Base-by-base conservation (phyloP, 2,797 vertebrate species). In the Pampus argenteus region DNA sequence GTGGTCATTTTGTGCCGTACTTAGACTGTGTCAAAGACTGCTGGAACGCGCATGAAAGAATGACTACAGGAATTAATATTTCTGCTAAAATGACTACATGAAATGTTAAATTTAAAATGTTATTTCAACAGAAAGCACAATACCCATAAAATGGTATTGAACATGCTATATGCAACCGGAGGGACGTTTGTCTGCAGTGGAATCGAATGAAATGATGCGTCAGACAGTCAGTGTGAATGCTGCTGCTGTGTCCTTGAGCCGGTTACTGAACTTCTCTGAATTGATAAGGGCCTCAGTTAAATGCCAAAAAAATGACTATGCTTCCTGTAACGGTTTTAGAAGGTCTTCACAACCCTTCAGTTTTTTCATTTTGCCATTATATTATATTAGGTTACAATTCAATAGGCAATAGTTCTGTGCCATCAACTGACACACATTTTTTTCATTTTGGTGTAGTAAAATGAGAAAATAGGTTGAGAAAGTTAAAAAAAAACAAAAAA, bases 191-290 rank as follows among this genome's bases (percentile, higher is more conserved):
- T 26, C 13, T 22, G 0, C 50, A 9, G 2, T 25, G n/a, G 15
- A 26, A 5, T 42, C n/a, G n/a, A n/a, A n/a, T n/a, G n/a, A n/a
- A n/a, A n/a, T n/a, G n/a, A n/a, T n/a, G n/a, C n/a, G n/a, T n/a
- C n/a, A n/a, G n/a, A n/a, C 36, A 29, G 26, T 63, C 66, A 5
- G 25, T 23, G 20, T 40, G 25, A 40, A 7, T 44, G 18, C 59
- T 61, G 47, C 67, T 25, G 28, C 65, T 31, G 34, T 64, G 52
- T 38, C 71, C 57, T 74, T 75, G 59, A 76, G 25, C 31, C 25
- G 54, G 17, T 42, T 6, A 56, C 18, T 55, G 49, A 57, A 68
- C 44, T 23, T 29, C 44, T n/a, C 13, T 20, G 2, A 8, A 47
- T 1, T 52, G 62, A 67, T 66, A 42, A 73, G 13, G n/a, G 2